Conservation (phyloP, 1,140 invertebrate species). For the Drosophila rhopaloa region DNA sequence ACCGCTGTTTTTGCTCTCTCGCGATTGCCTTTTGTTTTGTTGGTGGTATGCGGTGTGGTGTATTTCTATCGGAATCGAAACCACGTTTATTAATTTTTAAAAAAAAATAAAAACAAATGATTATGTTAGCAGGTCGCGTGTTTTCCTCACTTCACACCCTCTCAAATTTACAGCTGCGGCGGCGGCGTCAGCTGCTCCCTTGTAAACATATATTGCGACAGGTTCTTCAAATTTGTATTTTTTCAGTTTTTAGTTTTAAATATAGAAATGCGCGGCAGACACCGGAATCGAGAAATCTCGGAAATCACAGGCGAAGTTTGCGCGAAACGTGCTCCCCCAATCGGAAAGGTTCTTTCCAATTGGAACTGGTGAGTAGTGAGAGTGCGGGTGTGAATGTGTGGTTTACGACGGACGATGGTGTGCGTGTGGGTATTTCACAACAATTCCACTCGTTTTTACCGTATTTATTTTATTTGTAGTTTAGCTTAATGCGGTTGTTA, state of each 20-base stretch:
- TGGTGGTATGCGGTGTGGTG: constrained; percentile 13
- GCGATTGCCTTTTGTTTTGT: constrained; percentile 2
- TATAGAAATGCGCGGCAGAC: constrained; percentile 29
- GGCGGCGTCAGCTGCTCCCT: constrained; percentile 34
- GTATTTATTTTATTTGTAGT: constrained; percentile 7
- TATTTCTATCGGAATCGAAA: constrained; percentile 9
- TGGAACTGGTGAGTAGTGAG: constrained; percentile 22
- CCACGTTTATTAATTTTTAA: constrained; percentile 11
- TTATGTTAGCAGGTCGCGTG: constrained; percentile 34
- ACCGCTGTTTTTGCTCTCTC: constrained; percentile 33
- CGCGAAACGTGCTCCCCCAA: constrained; percentile 34
- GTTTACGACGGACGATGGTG: constrained; percentile 8
- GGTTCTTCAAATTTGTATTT: constrained; percentile 11
- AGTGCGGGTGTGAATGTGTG: constrained; percentile 25
- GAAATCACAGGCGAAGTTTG: constrained; percentile 25
- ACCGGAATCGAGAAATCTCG: constrained; percentile 38
- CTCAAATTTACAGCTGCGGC: constrained; percentile 22
- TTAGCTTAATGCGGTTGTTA: constrained; percentile 9
- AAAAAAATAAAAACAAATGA: constrained; percentile 32
- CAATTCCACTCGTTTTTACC: constrained; percentile 19
- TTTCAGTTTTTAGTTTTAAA: constrained; percentile 19
- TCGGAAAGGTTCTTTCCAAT: constrained; percentile 38
- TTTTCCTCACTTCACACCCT: constrained; percentile 33
- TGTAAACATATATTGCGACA: constrained; percentile 47
- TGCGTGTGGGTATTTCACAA: constrained; percentile 54